Percentiles rank a stretch among this genome's conserved stretches.
Evolutionary conservation across 2,113 vertebrate genomes (phyloP).

Genomic region (Ictidomys tridecemlineatus): DNA sequence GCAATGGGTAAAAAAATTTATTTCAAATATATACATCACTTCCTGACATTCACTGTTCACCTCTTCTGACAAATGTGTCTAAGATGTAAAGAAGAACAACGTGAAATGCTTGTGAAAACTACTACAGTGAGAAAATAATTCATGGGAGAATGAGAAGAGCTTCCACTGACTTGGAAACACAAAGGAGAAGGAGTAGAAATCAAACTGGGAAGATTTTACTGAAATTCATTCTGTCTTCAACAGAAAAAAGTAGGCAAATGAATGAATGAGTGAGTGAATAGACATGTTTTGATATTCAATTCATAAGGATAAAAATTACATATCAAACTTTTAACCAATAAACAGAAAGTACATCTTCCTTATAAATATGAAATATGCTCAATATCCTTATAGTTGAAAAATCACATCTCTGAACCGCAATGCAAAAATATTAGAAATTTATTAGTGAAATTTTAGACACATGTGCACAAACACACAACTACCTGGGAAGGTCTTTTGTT

Average conservation of each 20-base stretch:
- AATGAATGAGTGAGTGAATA: not conserved
- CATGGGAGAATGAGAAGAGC: not conserved
- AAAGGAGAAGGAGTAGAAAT: not conserved
- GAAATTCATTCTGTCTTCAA: not conserved
- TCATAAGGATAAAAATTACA: not conserved
- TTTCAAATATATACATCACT: not conserved
- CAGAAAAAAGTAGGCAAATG: not conserved
- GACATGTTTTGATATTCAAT: not conserved
- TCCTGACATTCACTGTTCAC: not conserved
- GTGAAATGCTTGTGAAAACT: not conserved
- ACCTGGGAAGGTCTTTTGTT: not conserved
- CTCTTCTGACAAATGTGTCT: not conserved
- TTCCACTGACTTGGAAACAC: not conserved
- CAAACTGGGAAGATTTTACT: not conserved
- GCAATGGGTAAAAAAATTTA: not conserved
- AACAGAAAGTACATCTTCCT: not conserved
- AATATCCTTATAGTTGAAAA: conserved; percentile 12
- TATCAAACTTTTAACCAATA: not conserved
- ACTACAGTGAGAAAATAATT: not conserved
- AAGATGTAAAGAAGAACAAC: not conserved
- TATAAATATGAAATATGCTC: not conserved
- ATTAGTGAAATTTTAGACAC: not conserved
- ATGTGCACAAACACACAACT: not conserved
- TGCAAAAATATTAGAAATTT: conserved; percentile 19
- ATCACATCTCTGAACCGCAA: not conserved